phyloP scores from a whole-genome alignment of 2,797 vertebrate genomes.

The Ctenochaetus hawaiiensis region DNA sequence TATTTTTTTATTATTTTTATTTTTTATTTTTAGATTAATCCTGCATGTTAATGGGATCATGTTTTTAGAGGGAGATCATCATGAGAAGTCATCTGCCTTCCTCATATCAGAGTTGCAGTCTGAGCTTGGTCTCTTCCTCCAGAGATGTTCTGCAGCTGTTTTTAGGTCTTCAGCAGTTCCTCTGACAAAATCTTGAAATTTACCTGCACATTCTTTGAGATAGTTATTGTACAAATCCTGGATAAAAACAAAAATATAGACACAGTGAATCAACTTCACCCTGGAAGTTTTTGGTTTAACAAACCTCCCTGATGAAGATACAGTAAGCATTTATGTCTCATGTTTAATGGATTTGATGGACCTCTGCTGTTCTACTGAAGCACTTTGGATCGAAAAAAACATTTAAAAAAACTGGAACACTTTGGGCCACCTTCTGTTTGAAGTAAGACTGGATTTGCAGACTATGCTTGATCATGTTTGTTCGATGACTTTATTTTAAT shows the following conservation, averaged over 20 bases:
- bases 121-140: background rate
- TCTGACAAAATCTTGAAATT: background rate
- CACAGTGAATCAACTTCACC: background rate
- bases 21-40: background rate
- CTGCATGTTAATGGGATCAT: background rate
- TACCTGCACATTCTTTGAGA: background rate
- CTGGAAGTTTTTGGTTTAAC: background rate
- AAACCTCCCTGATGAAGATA: background rate
- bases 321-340: background rate
- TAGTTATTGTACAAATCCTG: background rate
- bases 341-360: background rate
- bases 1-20: background rate
- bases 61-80: background rate
- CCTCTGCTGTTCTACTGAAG: background rate
- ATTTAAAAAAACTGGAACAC: background rate
- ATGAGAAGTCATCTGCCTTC: background rate
- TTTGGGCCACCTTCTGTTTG: background rate
- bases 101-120: background rate
- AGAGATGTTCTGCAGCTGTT: background rate
- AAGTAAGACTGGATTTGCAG: conserved; percentile 11
- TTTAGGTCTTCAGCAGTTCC: background rate
- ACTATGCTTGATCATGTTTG: background rate
- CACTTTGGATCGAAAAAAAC: background rate
- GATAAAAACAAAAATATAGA: background rate
- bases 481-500: background rate